A percentile compares a stretch with the other conserved stretches of the same genome.
phyloP scores from a whole-genome alignment of 2,113 vertebrate species.

The Odocoileus virginianus region DNA sequence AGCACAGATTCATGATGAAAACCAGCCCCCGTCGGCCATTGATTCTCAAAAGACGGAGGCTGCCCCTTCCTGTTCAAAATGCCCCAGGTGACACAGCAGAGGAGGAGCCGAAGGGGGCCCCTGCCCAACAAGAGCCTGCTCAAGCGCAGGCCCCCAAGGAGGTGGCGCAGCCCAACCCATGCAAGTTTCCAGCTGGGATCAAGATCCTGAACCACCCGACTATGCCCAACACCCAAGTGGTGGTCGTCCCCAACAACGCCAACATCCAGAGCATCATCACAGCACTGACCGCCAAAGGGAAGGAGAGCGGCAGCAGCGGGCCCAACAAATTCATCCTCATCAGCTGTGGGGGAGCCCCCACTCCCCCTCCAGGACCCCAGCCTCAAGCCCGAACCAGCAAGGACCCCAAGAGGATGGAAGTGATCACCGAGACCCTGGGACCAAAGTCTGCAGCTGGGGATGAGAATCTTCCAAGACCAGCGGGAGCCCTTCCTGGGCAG shows the following conservation, averaged over 20 bases:
- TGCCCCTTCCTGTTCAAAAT: constrained; percentile 82
- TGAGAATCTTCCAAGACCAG: background rate
- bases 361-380: background rate
- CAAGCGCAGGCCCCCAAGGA: constrained; percentile 41
- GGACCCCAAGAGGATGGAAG: background rate
- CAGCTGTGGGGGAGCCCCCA: constrained; percentile 77
- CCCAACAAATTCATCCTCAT: constrained; percentile 96
- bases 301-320: constrained; percentile 88
- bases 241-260: constrained; percentile 86
- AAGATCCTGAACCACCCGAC: constrained; percentile 91
- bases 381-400: constrained; percentile 55
- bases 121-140: constrained; percentile 9
- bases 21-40: constrained; percentile 92
- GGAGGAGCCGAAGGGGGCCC: constrained; percentile 52
- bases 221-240: constrained; percentile 90
- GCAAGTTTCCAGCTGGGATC: constrained; percentile 83
- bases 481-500: constrained; percentile 4
- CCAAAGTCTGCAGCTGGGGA: constrained; percentile 42
- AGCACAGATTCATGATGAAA: constrained; percentile 86
- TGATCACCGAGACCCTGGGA: constrained; percentile 24
- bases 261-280: constrained; percentile 91
- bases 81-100: constrained; percentile 43
- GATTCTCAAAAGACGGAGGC: constrained; percentile 93
- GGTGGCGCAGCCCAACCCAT: constrained; percentile 41
- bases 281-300: constrained; percentile 89